These are phyloP conservation scores for Corticium candelabrum DNA, from an alignment of 37 sponge, comb jelly and placozoan species.

Conservation along the genomic window DNA sequence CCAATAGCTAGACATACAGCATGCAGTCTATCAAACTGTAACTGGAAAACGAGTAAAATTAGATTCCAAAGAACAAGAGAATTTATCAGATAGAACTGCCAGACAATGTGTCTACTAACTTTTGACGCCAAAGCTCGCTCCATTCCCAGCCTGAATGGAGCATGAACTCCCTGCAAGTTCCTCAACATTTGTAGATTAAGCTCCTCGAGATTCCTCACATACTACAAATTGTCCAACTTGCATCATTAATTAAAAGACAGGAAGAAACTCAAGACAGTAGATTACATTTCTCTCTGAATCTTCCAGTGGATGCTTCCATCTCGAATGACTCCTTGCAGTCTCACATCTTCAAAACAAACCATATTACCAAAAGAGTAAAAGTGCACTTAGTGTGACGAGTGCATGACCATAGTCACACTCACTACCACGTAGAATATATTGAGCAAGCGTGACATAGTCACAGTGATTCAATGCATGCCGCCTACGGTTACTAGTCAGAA, in stretches of 20 bases:
- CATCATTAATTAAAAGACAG: background rate
- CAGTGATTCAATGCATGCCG: too few species aligned
- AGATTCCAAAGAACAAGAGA: background rate
- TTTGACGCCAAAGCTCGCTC: conserved; percentile 43
- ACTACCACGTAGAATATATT: too few species aligned
- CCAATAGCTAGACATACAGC: too few species aligned
- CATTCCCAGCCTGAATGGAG: conserved; percentile 42
- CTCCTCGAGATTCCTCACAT: conserved; percentile 24
- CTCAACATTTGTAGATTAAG: conserved; percentile 25
- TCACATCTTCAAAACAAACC: conserved; percentile 9
- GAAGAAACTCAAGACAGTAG: background rate
- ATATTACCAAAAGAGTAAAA: too few species aligned
- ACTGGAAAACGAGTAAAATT: background rate
- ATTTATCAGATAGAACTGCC: background rate
- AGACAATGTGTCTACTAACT: too few species aligned
- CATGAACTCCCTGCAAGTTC: conserved; percentile 44
- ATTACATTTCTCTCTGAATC: conserved; percentile 24
- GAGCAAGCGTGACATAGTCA: too few species aligned
- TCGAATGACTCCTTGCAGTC: conserved; percentile 18
- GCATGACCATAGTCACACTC: too few species aligned
- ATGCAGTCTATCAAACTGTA: too few species aligned
- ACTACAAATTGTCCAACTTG: too few species aligned
- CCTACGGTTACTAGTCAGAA: too few species aligned
- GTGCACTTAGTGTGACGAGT: too few species aligned
- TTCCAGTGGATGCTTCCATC: conserved; percentile 40